A percentile compares a stretch with the other conserved stretches of the same genome.
These are phyloP conservation scores for Rhopalosiphum maidis DNA, from an alignment of 1,140 invertebrate species.

Conservation along the genomic window DNA sequence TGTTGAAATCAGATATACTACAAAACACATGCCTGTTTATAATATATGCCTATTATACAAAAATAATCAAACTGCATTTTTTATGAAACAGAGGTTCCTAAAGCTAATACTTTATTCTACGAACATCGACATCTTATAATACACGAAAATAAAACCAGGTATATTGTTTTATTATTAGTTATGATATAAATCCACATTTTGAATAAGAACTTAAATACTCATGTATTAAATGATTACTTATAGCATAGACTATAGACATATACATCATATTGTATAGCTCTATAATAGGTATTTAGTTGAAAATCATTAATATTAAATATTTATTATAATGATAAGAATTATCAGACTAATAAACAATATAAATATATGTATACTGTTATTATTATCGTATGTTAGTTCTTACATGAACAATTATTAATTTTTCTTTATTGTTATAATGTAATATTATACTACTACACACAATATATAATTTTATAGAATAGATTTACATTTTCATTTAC, in stretches of 20 bases:
- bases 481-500: neutral
- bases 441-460: neutral
- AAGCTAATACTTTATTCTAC: neutral
- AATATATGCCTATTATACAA: too few relatives aligned
- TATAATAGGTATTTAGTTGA: neutral
- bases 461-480: neutral
- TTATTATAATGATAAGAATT: neutral
- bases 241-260: too few relatives aligned
- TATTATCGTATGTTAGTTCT: too few relatives aligned
- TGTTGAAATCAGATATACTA: neutral
- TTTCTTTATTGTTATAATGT: neutral
- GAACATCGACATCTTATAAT: neutral
- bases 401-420: neutral
- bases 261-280: too few relatives aligned
- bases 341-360: neutral
- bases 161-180: too few relatives aligned
- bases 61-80: neutral
- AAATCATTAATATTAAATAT: neutral
- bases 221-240: too few relatives aligned
- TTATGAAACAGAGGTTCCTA: neutral
- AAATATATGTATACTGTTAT: too few relatives aligned
- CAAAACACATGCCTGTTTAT: too few relatives aligned
- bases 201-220: neutral
- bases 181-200: neutral
- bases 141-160: too few relatives aligned